phyloP scores from a whole-genome alignment of 2,888 invertebrate species.

The Nomada ruficornis region DNA sequence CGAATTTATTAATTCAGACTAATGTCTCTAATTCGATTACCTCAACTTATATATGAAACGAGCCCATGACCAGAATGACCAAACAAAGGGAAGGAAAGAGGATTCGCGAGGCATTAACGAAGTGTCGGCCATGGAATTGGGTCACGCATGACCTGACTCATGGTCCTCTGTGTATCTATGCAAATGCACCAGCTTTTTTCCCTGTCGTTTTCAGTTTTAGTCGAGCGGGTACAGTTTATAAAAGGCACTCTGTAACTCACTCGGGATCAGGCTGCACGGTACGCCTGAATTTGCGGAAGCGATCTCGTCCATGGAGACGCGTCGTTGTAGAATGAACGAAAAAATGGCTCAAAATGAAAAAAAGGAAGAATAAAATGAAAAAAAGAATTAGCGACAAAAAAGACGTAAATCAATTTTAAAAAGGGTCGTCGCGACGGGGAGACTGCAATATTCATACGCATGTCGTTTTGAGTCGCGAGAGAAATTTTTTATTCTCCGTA shows the following conservation, averaged over 20 bases:
- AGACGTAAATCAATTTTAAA: too few relatives aligned
- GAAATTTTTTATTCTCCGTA: too few relatives aligned
- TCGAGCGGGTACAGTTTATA: conserved; percentile 37
- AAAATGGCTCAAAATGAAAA: neutral
- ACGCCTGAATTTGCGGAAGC: conserved; percentile 6
- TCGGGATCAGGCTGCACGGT: conserved; percentile 19
- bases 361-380: neutral
- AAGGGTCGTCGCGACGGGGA: too few relatives aligned
- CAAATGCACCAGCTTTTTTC: conserved; percentile 45
- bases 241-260: conserved; percentile 39
- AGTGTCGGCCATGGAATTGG: conserved; percentile 38
- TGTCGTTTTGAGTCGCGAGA: too few relatives aligned
- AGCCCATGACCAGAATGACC: neutral
- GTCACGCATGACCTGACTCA: conserved; percentile 43
- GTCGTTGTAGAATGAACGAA: neutral
- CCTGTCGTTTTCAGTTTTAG: conserved; percentile 29
- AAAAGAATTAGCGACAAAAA: neutral
- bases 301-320: neutral
- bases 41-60: neutral
- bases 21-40: too few relatives aligned
- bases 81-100: neutral
- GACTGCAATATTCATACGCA: too few relatives aligned
- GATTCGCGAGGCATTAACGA: conserved; percentile 28
- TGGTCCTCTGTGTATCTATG: conserved; percentile 24
- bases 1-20: too few relatives aligned